Conservation (phyloP, 2,113 vertebrate genomes). For the Cyphomyrus plagiostoma region DNA sequence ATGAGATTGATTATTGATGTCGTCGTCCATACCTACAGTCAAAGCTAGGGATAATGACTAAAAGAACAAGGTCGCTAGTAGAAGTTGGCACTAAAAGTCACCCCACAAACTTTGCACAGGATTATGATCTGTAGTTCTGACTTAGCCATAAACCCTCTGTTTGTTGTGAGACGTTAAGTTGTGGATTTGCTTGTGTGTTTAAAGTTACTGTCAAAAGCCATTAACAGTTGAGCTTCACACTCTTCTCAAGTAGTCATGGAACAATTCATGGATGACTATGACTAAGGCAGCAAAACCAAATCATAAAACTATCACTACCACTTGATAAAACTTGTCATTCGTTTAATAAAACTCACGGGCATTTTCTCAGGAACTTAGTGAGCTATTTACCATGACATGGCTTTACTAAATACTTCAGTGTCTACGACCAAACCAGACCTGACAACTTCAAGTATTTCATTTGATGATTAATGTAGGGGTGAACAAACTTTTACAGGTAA, state of each 20-base stretch:
- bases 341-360: neutral
- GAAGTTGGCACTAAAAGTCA: neutral
- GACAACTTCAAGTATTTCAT: neutral
- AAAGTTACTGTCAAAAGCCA: neutral
- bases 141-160: neutral
- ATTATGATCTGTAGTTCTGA: neutral
- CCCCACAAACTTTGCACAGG: neutral
- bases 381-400: neutral
- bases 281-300: neutral
- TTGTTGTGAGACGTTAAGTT: neutral
- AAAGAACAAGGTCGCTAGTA: neutral
- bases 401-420: neutral
- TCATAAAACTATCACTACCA: neutral
- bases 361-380: neutral
- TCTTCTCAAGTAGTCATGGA: neutral
- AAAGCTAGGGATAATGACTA: neutral
- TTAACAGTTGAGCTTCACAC: neutral
- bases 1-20: neutral
- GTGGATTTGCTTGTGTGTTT: neutral
- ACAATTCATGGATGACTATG: neutral
- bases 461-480: neutral
- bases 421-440: neutral
- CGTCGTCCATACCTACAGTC: neutral
- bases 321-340: neutral
- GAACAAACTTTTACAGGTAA: neutral